Evolutionary conservation across 2,113 vertebrate genomes (phyloP), one percentile per base, ranked within the genome.

Genomic region (Campylomormyrus numenius): DNA sequence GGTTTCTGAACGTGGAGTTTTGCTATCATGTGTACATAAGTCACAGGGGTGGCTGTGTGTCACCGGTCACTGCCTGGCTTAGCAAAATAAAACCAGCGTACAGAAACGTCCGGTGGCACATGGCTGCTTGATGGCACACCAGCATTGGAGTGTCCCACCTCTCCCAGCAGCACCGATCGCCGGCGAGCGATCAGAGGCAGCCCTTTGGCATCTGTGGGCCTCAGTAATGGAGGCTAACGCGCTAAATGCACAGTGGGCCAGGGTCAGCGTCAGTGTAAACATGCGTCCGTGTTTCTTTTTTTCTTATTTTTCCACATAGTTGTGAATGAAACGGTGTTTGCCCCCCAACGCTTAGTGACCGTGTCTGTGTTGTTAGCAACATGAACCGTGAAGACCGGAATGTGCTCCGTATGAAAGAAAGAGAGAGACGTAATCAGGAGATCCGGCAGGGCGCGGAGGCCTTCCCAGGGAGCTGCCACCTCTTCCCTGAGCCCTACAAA

Each of bases 371-470:
- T 96, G 89, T 85, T 94, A 99, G 98, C 98, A 99, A 98, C 98
- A 99, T 99, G 98, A 99, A 98, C 98, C 98, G 97, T 98, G 98
- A 99, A 96, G 98, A 99, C 96, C 97, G 98, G 95, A 99, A 99
- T 99, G 98, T 98, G 97, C 98, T 99, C 96, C 98, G 98, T 96
- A 98, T 99, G 89, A 90, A 90, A 90, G 90, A 97, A 96, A 95
- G 96, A 95, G 97, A 97, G 95, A 96, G 97, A 95, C 95, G 96
- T 90, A 97, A 97, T 94, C 97, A 97, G 93, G 96, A 97, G 94
- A 96, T 97, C 93, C 97, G 98, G 89, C 97, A 97, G 97, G 98
- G 98, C 89, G 98, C 98, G 96, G 98, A 99, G 96, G 96, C 97
- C 95, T 99, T 99, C 95, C 97, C 98, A 94, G 97, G 98, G 87